Evolutionary conservation across 1,140 invertebrate species (phyloP).

Genomic region (Chionoecetes opilio): DNA sequence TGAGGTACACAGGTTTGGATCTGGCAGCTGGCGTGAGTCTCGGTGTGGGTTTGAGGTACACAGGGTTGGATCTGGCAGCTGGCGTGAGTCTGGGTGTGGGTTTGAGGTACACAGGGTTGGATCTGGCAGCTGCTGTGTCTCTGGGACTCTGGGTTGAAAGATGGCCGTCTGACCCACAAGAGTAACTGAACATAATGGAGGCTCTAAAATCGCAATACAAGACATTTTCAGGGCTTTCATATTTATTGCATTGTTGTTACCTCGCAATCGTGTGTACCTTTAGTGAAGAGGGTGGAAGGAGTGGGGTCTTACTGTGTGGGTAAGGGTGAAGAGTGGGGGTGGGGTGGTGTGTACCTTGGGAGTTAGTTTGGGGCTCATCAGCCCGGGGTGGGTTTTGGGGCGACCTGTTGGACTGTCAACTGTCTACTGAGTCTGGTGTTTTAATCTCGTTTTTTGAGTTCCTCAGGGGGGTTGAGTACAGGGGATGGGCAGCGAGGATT

Average conservation of each 20-base stretch:
- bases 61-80: too few relatives aligned
- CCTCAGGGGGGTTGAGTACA: not conserved
- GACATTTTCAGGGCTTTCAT: not conserved
- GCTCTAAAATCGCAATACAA: not conserved
- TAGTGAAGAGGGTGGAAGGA: not conserved
- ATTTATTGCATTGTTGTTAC: conserved; percentile 30
- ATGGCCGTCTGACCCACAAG: not conserved
- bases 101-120: too few relatives aligned
- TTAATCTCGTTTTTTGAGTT: not conserved
- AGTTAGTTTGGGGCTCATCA: not conserved
- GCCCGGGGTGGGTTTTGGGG: not conserved
- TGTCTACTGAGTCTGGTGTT: not conserved
- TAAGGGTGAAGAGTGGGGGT: not conserved
- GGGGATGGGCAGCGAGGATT: too few relatives aligned
- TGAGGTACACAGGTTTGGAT: too few relatives aligned
- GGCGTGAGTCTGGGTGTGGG: too few relatives aligned
- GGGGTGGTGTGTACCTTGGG: not conserved
- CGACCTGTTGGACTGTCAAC: not conserved
- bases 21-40: too few relatives aligned
- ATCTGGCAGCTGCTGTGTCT: too few relatives aligned
- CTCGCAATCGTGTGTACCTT: conserved; percentile 18
- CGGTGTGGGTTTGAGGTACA: too few relatives aligned
- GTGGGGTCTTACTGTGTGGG: not conserved
- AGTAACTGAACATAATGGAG: not conserved
- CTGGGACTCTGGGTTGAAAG: too few relatives aligned